These are phyloP conservation scores for Tortrix viridana DNA, from an alignment of 2,888 invertebrate genomes.

Conservation along the genomic window DNA sequence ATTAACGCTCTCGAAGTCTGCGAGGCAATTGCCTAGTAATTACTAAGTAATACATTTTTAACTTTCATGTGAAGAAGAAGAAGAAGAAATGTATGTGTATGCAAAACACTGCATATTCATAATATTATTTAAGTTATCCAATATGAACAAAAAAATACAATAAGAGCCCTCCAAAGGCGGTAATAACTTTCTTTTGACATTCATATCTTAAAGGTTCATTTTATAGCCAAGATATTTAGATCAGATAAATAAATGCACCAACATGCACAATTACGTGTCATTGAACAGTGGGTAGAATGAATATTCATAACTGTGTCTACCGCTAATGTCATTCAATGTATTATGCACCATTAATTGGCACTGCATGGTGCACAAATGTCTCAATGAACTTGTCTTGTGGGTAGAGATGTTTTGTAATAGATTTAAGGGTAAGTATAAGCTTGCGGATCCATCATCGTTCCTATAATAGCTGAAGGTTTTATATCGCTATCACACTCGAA, in stretches of 20 bases:
- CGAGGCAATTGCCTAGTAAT: too few species aligned
- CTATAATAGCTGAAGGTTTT: too few species aligned
- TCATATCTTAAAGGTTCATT: neutral
- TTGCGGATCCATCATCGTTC: neutral
- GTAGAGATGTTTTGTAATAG: slow-evolving; percentile 39
- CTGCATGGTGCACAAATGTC: slow-evolving; percentile 39
- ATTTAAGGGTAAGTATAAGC: neutral
- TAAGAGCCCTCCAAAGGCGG: too few species aligned
- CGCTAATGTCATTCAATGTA: slow-evolving; percentile 37
- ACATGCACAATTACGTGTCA: slow-evolving; percentile 17
- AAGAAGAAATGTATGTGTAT: too few species aligned
- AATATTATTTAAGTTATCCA: too few species aligned
- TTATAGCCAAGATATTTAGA: slow-evolving; percentile 2
- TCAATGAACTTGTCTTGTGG: slow-evolving; percentile 45
- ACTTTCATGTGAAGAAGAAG: too few species aligned
- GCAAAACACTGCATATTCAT: too few species aligned
- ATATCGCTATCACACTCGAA: too few species aligned
- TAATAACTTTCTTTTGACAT: neutral
- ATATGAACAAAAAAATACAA: too few species aligned
- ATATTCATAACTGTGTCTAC: slow-evolving; percentile 33
- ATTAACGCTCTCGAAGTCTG: too few species aligned
- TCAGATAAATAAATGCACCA: slow-evolving; percentile 8
- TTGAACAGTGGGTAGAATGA: slow-evolving; percentile 27
- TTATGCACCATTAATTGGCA: slow-evolving; percentile 38
- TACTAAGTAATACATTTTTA: too few species aligned